Evolutionary conservation across 2,797 vertebrate species (phyloP), one percentile per base, ranked within the genome.

Genomic region (Cephalopachus bancanus): DNA sequence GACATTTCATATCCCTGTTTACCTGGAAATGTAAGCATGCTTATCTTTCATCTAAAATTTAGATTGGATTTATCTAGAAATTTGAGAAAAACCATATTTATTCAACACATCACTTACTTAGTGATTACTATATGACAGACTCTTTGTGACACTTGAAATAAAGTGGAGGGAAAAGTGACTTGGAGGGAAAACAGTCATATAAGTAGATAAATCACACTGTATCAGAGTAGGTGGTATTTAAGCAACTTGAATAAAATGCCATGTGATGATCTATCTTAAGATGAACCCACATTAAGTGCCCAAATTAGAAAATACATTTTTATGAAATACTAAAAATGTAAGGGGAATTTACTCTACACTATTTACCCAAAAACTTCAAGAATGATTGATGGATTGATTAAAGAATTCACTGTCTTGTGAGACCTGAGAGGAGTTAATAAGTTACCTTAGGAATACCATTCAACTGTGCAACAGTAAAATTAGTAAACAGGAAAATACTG

Each of bases 331-430:
- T 57, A 30, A 94, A 89, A 60, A 59, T 30, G 15, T 11, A 71
- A 78, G 65, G 30, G 28, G 22, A 94, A 44, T 5, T 84, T n/a
- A 30, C 19, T 72, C 75, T 92, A 44, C 12, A 49, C 12, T 79
- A 10, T 84, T 83, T 92, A 10, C 30, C 17, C 17, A 69, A 62
- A 89, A 83, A 87, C 26, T 44, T 96, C 30, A 69, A 92, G 74
- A 86, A 87, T 57, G 26, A 4, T 15, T 59, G 51, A n/a, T 76
- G 19, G n/a, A 69, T 33, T 10, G 11, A 9, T 78, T 95, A 14
- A 92, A 93, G 37, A 67, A 69, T 20, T 79, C 59, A 64, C 16
- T 64, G 24, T 22, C 81, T 85, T 83, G 24, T 24, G 7, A 53
- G 28, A n/a, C 62, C n/a, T 2, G 1, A 65, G 69, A 96, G 30